A percentile compares a stretch with the other conserved stretches of the same genome.
Conservation (phyloP, 2,888 invertebrate species). For the Cataglyphis altisquamis region DNA sequence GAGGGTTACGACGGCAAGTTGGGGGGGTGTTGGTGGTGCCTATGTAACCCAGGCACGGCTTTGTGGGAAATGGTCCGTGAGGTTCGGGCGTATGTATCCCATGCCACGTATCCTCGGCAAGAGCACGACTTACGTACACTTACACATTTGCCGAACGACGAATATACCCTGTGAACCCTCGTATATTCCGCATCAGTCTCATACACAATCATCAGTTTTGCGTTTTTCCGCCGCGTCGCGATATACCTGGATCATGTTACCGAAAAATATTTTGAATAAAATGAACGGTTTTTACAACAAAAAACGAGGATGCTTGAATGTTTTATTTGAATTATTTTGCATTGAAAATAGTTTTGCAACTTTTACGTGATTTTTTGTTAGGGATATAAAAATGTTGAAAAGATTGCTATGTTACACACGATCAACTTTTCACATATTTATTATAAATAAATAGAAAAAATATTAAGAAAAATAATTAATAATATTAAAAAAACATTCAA, state of each 20-base stretch:
- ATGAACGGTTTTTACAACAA: not conserved
- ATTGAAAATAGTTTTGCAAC: not conserved
- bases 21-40: slow-evolving; percentile 1
- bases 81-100: slow-evolving; percentile 54
- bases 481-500: not conserved
- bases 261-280: slow-evolving; percentile 30
- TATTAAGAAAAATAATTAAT: not conserved
- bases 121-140: slow-evolving; percentile 46
- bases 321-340: not conserved
- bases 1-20: slow-evolving; percentile 30
- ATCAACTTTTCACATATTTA: not conserved
- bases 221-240: slow-evolving; percentile 3
- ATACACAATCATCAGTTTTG: slow-evolving; percentile 46
- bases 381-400: not conserved
- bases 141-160: slow-evolving; percentile 32
- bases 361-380: not conserved
- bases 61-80: slow-evolving; percentile 76
- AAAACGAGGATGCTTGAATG: not conserved
- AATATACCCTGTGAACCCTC: slow-evolving; percentile 7
- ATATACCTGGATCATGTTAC: slow-evolving; percentile 16
- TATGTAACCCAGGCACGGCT: slow-evolving; percentile 66
- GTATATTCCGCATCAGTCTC: slow-evolving; percentile 31
- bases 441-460: not conserved
- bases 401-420: not conserved
- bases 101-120: slow-evolving; percentile 48